A percentile compares a stretch with the other conserved stretches of the same genome.
These are phyloP conservation scores for Ephydatia muelleri DNA, from an alignment of 37 sponge, comb jelly and placozoan species.

Conservation along the genomic window DNA sequence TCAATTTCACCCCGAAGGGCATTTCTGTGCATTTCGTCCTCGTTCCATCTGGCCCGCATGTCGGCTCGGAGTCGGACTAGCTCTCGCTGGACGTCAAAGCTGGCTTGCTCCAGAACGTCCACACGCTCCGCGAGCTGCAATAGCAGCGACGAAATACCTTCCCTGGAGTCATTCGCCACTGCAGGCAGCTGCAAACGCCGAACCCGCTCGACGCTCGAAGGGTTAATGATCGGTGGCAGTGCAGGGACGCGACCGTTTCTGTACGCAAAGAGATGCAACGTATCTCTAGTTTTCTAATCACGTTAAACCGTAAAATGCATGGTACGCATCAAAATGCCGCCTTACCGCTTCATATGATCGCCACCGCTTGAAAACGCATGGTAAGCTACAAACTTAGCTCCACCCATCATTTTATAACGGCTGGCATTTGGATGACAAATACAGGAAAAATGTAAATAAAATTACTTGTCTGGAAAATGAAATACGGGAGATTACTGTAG, in stretches of 20 bases:
- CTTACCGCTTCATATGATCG: neutral
- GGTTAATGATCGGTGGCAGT: neutral
- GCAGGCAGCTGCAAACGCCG: neutral
- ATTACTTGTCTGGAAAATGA: neutral
- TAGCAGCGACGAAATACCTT: neutral
- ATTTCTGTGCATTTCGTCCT: neutral
- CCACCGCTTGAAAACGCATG: neutral
- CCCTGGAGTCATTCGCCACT: neutral
- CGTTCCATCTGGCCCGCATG: neutral
- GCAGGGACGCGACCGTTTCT: neutral
- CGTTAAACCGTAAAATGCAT: neutral
- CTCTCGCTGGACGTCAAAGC: neutral
- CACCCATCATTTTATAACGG: too few species aligned
- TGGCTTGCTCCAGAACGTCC: neutral
- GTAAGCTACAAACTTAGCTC: too few species aligned
- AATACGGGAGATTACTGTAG: neutral
- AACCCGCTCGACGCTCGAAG: neutral
- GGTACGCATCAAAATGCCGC: neutral
- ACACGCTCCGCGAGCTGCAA: neutral
- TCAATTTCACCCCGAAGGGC: neutral
- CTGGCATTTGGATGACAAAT: neutral
- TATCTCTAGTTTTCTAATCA: neutral
- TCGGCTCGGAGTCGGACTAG: neutral
- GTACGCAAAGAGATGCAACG: neutral
- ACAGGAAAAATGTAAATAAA: neutral